These are phyloP conservation scores for Eutolmus rufibarbis DNA, from an alignment of 2,888 invertebrate genomes.

Conservation along the genomic window DNA sequence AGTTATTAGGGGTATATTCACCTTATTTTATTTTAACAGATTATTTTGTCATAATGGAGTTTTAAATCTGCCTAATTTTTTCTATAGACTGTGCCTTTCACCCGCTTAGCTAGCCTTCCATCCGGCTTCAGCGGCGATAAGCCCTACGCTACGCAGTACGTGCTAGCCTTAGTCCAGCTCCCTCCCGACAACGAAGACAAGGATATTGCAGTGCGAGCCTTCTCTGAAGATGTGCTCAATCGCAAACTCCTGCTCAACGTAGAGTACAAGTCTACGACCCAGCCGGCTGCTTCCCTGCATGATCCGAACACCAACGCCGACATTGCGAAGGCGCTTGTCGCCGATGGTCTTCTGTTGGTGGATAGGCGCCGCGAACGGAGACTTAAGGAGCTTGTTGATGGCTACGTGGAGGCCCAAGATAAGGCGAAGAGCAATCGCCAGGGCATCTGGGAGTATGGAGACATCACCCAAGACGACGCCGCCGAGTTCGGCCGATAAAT, in stretches of 20 bases:
- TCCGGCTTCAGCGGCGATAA: constrained; percentile 76
- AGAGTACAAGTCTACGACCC: constrained; percentile 67
- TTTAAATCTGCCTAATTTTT: not conserved
- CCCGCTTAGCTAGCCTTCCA: constrained; percentile 84
- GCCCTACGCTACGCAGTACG: constrained; percentile 86
- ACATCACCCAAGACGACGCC: constrained; percentile 71
- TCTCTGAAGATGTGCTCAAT: constrained; percentile 72
- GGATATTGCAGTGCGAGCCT: constrained; percentile 74
- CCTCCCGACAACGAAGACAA: constrained; percentile 88
- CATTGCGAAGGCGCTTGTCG: constrained; percentile 78
- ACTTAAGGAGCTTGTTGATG: constrained; percentile 77
- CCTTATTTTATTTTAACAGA: not conserved
- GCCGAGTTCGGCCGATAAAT: constrained; percentile 61
- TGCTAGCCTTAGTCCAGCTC: constrained; percentile 81
- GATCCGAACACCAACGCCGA: constrained; percentile 59
- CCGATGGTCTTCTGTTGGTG: constrained; percentile 84
- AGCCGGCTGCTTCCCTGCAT: constrained; percentile 59
- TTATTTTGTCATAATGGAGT: not conserved
- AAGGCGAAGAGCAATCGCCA: constrained; percentile 84
- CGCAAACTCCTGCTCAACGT: constrained; percentile 82
- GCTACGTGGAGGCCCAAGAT: constrained; percentile 86
- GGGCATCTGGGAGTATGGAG: constrained; percentile 98
- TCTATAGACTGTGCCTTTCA: constrained; percentile 67
- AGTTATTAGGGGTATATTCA: not conserved
- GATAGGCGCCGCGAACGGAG: constrained; percentile 83